Evolutionary conservation across 2,797 vertebrate species (phyloP), one percentile per base, ranked within the genome.

Genomic region (Limosa lapponica): DNA sequence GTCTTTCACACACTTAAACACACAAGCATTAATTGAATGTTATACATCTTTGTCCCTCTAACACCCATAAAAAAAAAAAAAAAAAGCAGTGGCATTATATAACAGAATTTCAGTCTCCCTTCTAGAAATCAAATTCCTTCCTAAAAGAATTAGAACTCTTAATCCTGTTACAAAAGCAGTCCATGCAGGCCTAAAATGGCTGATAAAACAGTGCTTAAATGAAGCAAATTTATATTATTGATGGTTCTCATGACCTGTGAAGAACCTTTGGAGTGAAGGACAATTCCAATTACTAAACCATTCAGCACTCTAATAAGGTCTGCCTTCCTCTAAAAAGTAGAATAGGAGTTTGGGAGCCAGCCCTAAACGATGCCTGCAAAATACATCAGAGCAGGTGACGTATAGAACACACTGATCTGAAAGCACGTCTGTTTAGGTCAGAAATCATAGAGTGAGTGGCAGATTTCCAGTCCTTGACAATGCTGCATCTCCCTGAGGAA

Each of bases 281-380:
- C 44, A 84, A 88, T 89, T 95, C 72, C 82, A 95, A 62, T 91
- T 78, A 93, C 19, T 79, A 94, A 49, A 65, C 41, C 64, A 25
- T 49, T 96, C 88, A 85, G 43, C 61, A 49, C 14, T 86, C 28
- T 51, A 72, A 41, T n/a, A 80, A 7, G 4, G 36, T 82, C 78
- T 95, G 32, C 44, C 89, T 79, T 83, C 74, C 87, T 75, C 67
- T 81, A 25, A 77, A 55, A 79, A 59, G 34, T 39, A 67, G 37
- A 44, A 5, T 0, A 69, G 36, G 19, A 81, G 49, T 77, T 79
- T 27, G 61, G 36, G 32, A 96, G 37, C 24, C 64, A 70, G 55
- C 11, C 72, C 54, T 82, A 83, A 94, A 72, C 7, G 18, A 67
- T 19, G 44, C 39, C 94, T 97, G 66, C 89, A 78, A 96, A 95